phyloP scores from a whole-genome alignment of 2,113 vertebrate species.

The Cyprinodon tularosa region DNA sequence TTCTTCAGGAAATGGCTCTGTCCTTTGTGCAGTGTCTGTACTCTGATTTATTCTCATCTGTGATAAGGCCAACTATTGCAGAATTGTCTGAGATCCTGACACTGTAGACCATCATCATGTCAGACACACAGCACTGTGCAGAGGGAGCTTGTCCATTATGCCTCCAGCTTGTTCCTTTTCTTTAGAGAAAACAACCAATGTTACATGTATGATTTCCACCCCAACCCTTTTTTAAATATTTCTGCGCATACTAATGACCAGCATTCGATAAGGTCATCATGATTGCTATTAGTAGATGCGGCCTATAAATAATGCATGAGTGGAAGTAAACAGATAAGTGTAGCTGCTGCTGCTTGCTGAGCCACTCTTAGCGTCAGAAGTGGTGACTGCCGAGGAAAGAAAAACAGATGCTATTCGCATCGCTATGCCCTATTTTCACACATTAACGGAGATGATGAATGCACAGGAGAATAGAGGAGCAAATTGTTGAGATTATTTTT shows the following conservation, averaged over 20 bases:
- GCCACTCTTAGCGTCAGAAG: neutral
- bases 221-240: too few species aligned
- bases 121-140: too few species aligned
- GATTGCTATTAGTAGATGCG: neutral
- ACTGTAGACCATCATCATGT: too few species aligned
- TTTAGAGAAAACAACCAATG: neutral
- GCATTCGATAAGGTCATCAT: neutral
- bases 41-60: too few species aligned
- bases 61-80: too few species aligned
- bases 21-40: too few species aligned
- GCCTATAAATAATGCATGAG: neutral
- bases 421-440: neutral
- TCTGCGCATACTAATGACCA: neutral
- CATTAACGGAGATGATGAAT: neutral
- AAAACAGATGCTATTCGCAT: neutral
- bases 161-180: too few species aligned
- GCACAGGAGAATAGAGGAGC: constrained; percentile 2
- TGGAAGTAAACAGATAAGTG: neutral
- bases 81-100: too few species aligned
- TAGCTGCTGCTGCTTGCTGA: neutral
- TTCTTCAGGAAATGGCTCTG: too few species aligned
- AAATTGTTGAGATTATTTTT: neutral
- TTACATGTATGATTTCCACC: neutral
- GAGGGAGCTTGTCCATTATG: too few species aligned
- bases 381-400: neutral